Base-by-base conservation (phyloP, 2,888 invertebrate genomes). In the Plebejus melissa region DNA sequence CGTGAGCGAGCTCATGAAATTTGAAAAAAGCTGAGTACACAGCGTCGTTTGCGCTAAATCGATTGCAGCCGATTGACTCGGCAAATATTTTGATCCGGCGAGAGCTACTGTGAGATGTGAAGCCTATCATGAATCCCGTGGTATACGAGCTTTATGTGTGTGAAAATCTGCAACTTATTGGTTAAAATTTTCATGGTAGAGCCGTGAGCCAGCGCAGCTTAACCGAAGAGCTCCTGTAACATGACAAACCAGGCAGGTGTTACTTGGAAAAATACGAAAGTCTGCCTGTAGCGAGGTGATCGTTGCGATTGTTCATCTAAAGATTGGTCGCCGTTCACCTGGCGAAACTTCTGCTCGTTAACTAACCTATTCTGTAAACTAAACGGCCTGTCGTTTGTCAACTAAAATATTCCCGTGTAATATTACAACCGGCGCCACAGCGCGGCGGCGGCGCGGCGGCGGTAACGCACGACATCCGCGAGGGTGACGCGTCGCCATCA, bases 1-100 rank as follows among this genome's bases (percentile, higher is more conserved):
- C 65, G 13, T 22, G 13, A 2, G 32, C n/a, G 4, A 32, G 65
- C 65, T 65, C 32, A 70, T 70, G 38, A 70, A 41, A 70, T 41
- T 70, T 41, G 41, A 70, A 70, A 70, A 70, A 70, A 70, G 70
- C 70, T 70, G 70, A 70, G 70, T 70, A 38, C 41, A 70, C 41
- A 70, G 41, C n/a, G 41, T 70, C 22, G 41, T 70, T 70, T 70
- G 70, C 41, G 70, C 65, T 65, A 65, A 70, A 70, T 70, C 70
- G 70, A 70, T 70, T 70, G 70, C 38, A 65, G 32, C 65, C 65
- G 65, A 65, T 65, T 65, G 32, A 65, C 65, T 65, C 4, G 65
- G 65, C 65, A 36, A 65, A 65, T 65, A 65, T 65, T 65, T 32
- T 65, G 65, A 65, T 65, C 65, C 65, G 9, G 22, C 58, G 28